Evolutionary conservation across 2,113 vertebrate species (phyloP).

Genomic region (Pteropus alecto): DNA sequence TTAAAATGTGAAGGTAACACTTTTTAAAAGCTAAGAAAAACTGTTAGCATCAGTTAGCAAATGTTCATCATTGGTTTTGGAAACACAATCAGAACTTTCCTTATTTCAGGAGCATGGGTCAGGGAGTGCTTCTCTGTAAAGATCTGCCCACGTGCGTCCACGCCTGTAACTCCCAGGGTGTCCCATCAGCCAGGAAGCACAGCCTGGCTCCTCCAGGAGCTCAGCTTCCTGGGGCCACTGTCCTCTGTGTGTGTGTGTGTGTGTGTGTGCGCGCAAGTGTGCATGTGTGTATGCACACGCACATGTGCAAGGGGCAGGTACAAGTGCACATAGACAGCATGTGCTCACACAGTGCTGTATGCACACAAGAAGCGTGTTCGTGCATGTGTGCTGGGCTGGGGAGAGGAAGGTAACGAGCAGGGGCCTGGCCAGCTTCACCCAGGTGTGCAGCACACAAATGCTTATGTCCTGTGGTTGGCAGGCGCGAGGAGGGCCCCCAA

Average conservation of each 20-base stretch:
- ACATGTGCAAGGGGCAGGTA: not conserved
- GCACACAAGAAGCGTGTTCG: not conserved
- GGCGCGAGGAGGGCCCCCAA: not conserved
- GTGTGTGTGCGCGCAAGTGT: not conserved
- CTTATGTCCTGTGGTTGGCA: not conserved
- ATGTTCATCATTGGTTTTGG: not conserved
- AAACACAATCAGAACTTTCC: not conserved
- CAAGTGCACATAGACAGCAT: rapidly evolving
- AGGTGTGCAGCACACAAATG: not conserved
- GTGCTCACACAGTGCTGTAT: not conserved
- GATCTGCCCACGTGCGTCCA: not conserved
- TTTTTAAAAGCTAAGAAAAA: not conserved
- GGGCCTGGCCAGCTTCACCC: not conserved
- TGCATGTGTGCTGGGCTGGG: rapidly evolving
- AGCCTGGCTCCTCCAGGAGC: not conserved
- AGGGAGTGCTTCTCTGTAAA: not conserved
- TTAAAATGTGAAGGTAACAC: not conserved
- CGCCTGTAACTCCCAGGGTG: not conserved
- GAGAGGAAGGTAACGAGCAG: not conserved
- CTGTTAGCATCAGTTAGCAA: not conserved
- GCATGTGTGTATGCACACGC: not conserved
- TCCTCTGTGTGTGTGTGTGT: not conserved
- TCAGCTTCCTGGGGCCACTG: not conserved
- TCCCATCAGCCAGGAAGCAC: not conserved
- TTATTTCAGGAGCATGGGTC: not conserved